Evolutionary conservation across 2,113 vertebrate species (phyloP).

Genomic region (Oryzias celebensis): DNA sequence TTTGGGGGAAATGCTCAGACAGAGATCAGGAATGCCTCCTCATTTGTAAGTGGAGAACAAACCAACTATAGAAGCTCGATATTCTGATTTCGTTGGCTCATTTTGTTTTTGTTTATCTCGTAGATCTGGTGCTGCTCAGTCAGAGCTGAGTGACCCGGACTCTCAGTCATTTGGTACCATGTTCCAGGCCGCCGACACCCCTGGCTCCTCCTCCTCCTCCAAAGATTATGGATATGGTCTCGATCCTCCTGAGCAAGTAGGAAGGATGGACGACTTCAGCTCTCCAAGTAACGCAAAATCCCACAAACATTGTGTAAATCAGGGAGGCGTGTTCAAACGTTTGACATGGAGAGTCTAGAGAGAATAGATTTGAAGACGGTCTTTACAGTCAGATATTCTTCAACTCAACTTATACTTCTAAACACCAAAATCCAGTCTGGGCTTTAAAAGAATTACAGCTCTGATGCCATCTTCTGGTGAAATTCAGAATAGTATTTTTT

Average conservation of each 20-base stretch:
- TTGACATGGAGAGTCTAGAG: too few relatives aligned
- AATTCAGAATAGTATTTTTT: too few relatives aligned
- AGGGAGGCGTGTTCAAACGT: too few relatives aligned
- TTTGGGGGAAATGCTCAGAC: conserved; percentile 84
- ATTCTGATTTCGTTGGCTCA: neutral
- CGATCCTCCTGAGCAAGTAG: conserved; percentile 17
- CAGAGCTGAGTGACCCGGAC: conserved; percentile 60
- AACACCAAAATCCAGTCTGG: too few relatives aligned
- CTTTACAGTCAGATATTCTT: too few relatives aligned
- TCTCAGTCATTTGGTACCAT: conserved; percentile 39
- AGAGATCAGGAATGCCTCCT: conserved; percentile 48
- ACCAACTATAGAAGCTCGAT: too few relatives aligned
- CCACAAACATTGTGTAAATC: too few relatives aligned
- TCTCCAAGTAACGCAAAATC: conserved; percentile 39
- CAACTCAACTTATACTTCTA: too few relatives aligned
- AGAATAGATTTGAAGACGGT: too few relatives aligned
- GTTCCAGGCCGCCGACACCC: conserved; percentile 48
- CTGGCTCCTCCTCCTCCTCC: neutral
- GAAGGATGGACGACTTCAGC: conserved; percentile 34
- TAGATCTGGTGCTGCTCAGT: conserved; percentile 37
- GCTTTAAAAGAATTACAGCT: too few relatives aligned
- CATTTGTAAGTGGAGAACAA: conserved; percentile 37
- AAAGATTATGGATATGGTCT: conserved; percentile 26
- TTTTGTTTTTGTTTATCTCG: neutral
- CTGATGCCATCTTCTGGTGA: too few relatives aligned